Conservation (phyloP, 2,113 vertebrate species). For the Myotis lucifugus region DNA sequence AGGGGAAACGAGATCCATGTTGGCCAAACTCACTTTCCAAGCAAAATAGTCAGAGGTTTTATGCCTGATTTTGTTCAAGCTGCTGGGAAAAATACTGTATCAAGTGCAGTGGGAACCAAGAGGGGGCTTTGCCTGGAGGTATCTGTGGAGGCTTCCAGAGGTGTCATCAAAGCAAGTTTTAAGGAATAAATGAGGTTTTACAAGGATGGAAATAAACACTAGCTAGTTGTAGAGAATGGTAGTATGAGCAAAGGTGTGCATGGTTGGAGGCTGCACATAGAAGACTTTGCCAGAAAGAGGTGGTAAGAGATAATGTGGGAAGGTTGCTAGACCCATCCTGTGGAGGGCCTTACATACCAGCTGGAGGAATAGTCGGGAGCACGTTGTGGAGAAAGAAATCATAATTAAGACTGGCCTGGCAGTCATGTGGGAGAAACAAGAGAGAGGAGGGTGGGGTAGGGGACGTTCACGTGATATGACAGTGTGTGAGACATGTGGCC, state of each 20-base stretch:
- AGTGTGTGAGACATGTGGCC: neutral
- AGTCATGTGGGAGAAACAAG: neutral
- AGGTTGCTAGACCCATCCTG: neutral
- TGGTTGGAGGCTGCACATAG: neutral
- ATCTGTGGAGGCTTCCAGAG: neutral
- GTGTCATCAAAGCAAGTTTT: slow-evolving; percentile 3
- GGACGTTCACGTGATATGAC: neutral
- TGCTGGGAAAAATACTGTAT: neutral
- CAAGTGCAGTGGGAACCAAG: neutral
- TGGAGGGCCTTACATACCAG: neutral
- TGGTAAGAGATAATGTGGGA: neutral
- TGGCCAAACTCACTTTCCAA: slow-evolving; percentile 36
- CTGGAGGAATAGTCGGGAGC: neutral
- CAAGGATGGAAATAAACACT: neutral
- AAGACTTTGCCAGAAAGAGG: neutral
- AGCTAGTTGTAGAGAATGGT: neutral
- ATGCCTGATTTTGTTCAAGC: neutral
- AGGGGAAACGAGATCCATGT: neutral
- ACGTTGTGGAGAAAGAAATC: neutral
- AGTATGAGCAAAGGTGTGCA: neutral
- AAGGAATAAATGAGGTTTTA: neutral
- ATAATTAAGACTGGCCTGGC: neutral
- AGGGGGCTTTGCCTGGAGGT: neutral
- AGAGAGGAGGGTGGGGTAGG: neutral
- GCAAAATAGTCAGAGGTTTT: slow-evolving; percentile 25